Conservation (phyloP, 1,140 invertebrate genomes). For the Planococcus citri region DNA sequence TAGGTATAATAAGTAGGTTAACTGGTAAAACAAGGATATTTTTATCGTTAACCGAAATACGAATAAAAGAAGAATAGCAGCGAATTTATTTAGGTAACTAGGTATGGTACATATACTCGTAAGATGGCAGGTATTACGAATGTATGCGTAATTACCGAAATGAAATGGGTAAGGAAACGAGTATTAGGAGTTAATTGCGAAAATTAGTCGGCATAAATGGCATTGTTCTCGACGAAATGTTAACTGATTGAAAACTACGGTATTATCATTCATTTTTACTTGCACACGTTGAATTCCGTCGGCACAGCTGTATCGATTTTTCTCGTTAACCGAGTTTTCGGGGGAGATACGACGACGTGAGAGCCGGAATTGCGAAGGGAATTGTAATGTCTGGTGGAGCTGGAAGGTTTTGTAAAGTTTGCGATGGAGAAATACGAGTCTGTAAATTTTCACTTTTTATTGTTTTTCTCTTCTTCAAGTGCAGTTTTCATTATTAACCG, state of each 20-base stretch:
- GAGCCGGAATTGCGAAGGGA: background rate
- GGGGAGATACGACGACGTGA: background rate
- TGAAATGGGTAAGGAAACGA: too few relatives aligned
- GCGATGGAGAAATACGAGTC: too few relatives aligned
- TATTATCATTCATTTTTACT: constrained; percentile 4
- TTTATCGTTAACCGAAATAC: too few relatives aligned
- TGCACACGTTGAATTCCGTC: background rate
- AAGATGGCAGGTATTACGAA: too few relatives aligned
- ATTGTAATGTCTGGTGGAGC: background rate
- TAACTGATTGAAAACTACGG: background rate
- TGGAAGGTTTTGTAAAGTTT: background rate
- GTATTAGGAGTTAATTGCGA: background rate
- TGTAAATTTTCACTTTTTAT: too few relatives aligned
- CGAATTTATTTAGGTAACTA: too few relatives aligned
- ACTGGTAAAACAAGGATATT: background rate
- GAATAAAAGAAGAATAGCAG: too few relatives aligned
- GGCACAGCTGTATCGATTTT: background rate
- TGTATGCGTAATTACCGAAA: too few relatives aligned
- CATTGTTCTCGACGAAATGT: background rate
- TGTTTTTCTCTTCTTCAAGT: too few relatives aligned
- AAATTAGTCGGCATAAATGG: background rate
- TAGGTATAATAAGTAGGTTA: background rate
- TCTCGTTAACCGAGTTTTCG: background rate
- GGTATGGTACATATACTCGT: too few relatives aligned
- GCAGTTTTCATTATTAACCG: too few relatives aligned